A percentile compares a stretch with the other conserved stretches of the same genome.
These are phyloP conservation scores for Lithobates sylvaticus DNA, from an alignment of 2,797 vertebrate genomes.

Conservation along the genomic window DNA sequence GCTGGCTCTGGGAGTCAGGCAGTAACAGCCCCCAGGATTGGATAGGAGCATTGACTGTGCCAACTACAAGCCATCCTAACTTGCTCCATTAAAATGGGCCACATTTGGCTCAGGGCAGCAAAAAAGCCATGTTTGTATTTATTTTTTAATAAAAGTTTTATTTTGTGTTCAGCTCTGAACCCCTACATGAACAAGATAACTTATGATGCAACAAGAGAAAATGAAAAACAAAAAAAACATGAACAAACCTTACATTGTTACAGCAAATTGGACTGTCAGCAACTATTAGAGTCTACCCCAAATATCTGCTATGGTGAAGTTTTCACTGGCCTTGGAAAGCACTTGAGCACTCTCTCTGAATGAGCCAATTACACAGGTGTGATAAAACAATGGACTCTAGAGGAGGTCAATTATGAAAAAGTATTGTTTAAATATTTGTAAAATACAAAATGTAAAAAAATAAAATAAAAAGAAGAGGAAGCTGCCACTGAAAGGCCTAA, in stretches of 20 bases:
- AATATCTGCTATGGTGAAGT: conserved; percentile 34
- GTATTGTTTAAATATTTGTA: not conserved
- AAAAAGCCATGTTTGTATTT: conserved; percentile 35
- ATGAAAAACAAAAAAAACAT: conserved; percentile 63
- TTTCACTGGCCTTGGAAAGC: no score
- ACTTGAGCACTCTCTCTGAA: not conserved
- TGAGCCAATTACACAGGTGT: not conserved
- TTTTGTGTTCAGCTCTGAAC: conserved; percentile 72
- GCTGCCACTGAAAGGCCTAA: not conserved
- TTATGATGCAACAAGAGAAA: conserved; percentile 78
- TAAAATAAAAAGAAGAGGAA: not conserved
- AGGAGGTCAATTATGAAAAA: not conserved
- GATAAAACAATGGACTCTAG: not conserved
- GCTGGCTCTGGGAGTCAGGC: no score
- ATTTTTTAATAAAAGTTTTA: conserved; percentile 73
- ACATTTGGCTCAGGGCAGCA: not conserved
- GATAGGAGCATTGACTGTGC: no score
- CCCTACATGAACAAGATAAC: conserved; percentile 78
- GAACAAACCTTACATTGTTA: conserved; percentile 38
- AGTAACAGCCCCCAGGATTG: no score
- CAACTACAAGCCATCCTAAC: no score
- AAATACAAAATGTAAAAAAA: not conserved
- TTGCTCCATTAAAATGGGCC: not conserved
- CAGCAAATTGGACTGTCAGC: conserved; percentile 35
- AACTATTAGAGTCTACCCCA: conserved; percentile 9